Evolutionary conservation across 2,888 invertebrate species (phyloP), one percentile per base, ranked within the genome.

Genomic region (Drosophila infuscata): DNA sequence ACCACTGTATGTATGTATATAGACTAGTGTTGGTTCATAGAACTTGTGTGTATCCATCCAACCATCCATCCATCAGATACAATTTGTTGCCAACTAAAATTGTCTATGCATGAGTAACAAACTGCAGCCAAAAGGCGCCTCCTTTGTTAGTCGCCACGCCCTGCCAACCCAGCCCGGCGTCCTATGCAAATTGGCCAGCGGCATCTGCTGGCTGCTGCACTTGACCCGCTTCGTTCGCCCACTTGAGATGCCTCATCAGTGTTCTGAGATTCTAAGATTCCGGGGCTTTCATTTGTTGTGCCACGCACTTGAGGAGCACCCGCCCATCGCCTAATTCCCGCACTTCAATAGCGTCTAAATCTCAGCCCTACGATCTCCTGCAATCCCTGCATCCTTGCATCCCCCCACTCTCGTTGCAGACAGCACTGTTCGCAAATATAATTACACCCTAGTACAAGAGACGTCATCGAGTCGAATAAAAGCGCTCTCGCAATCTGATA

Each of bases 191-290:
- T 70, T 85, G 85, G 85, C 82, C 82, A 83, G 60, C 80, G 80
- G 86, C 67, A 63, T 56, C 59, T 58, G 54, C 60, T 54, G 38
- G 62, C 80, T 64, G 75, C 59, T 87, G 88, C 84, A 84, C 84
- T 84, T 89, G 84, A 89, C 88, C 84, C 78, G 69, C 67, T 80
- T 65, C 60, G 52, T 25, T 33, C 48, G 46, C 41, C 54, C 78
- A 81, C 87, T 81, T 64, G 73, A 88, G 80, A 53, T 82, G 87
- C 68, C 84, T 88, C 89, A 89, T 87, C 89, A 88, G 81, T 51
- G 81, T 48, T 51, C 29, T 25, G 41, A 53, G 58, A 25, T 38
- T 46, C 32, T 46, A 46, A 46, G 46, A 46, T 33, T 15, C 49
- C 49, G 3, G 29, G 29, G 17, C 79, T 76, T 81, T 76, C 82